Conservation (phyloP, 1,140 invertebrate species). For the Atta texana region DNA sequence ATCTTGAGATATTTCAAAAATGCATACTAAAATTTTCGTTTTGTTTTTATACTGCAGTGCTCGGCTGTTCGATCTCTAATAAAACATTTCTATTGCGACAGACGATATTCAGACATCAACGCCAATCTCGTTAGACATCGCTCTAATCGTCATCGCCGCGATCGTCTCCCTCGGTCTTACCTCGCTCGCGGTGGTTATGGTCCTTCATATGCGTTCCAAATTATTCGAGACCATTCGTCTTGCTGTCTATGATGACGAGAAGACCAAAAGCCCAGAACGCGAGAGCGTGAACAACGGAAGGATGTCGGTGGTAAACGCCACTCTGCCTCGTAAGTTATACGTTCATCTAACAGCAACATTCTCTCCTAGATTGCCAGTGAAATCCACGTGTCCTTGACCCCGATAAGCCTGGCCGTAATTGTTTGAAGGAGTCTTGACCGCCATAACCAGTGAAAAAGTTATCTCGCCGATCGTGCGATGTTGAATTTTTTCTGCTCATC, state of each 20-base stretch:
- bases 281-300: constrained; percentile 58
- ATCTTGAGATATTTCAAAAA: not conserved
- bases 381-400: constrained; percentile 66
- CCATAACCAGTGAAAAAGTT: constrained; percentile 16
- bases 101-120: constrained; percentile 69
- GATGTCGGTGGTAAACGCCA: constrained; percentile 50
- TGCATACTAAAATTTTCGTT: not conserved
- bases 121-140: constrained; percentile 80
- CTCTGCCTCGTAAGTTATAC: constrained; percentile 68
- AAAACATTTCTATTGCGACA: constrained; percentile 30
- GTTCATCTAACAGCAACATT: constrained; percentile 9
- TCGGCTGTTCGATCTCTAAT: not conserved
- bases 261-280: constrained; percentile 61
- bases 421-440: constrained; percentile 39
- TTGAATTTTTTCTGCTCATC: not conserved
- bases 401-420: constrained; percentile 38
- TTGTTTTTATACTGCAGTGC: not conserved
- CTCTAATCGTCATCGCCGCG: constrained; percentile 82
- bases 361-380: constrained; percentile 29
- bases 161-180: constrained; percentile 83
- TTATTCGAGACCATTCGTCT: constrained; percentile 82
- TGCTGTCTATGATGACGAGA: constrained; percentile 80
- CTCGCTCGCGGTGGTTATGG: constrained; percentile 80
- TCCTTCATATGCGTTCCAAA: constrained; percentile 82
- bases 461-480: not conserved